A percentile compares a stretch with the other conserved stretches of the same genome.
phyloP scores from a whole-genome alignment of 2,888 invertebrate species.

The Fissipunctia ypsillon region DNA sequence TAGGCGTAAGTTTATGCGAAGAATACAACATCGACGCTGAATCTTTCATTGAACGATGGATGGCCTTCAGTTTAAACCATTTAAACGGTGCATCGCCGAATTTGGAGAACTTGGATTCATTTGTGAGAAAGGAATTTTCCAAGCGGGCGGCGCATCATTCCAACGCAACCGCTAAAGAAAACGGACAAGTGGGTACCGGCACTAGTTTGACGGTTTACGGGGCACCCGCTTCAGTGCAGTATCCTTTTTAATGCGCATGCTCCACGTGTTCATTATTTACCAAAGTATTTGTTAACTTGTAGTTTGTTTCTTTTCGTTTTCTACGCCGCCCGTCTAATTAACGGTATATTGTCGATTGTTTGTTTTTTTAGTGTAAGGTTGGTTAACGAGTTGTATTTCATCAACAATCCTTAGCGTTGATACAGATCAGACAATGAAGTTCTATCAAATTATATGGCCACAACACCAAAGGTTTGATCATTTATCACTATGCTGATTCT shows the following conservation, averaged over 20 bases:
- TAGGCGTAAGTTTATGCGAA: slow-evolving; percentile 92
- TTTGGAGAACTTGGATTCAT: slow-evolving; percentile 90
- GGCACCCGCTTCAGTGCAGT: slow-evolving; percentile 79
- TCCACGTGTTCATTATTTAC: slow-evolving; percentile 79
- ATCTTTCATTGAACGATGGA: slow-evolving; percentile 94
- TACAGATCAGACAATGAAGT: slow-evolving; percentile 86
- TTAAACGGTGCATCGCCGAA: slow-evolving; percentile 91
- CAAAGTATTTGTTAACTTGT: slow-evolving; percentile 48
- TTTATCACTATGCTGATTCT: background rate
- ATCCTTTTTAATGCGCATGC: slow-evolving; percentile 82
- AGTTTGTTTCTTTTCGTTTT: slow-evolving; percentile 29
- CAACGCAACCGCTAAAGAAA: slow-evolving; percentile 81
- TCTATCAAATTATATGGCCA: slow-evolving; percentile 84
- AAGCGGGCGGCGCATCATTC: slow-evolving; percentile 84
- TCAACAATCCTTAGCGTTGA: slow-evolving; percentile 71
- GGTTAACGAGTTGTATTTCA: slow-evolving; percentile 39
- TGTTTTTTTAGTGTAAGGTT: slow-evolving; percentile 45
- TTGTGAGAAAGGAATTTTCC: slow-evolving; percentile 92
- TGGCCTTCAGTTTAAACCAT: slow-evolving; percentile 93
- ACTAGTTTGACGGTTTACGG: slow-evolving; percentile 83
- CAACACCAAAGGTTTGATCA: slow-evolving; percentile 81
- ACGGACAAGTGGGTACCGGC: slow-evolving; percentile 81
- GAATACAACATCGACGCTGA: slow-evolving; percentile 92
- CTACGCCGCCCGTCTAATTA: slow-evolving; percentile 28
- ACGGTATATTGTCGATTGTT: slow-evolving; percentile 55